Evolutionary conservation across 2,113 vertebrate species (phyloP), one percentile per base, ranked within the genome.

Genomic region (Ceyx melanurus): DNA sequence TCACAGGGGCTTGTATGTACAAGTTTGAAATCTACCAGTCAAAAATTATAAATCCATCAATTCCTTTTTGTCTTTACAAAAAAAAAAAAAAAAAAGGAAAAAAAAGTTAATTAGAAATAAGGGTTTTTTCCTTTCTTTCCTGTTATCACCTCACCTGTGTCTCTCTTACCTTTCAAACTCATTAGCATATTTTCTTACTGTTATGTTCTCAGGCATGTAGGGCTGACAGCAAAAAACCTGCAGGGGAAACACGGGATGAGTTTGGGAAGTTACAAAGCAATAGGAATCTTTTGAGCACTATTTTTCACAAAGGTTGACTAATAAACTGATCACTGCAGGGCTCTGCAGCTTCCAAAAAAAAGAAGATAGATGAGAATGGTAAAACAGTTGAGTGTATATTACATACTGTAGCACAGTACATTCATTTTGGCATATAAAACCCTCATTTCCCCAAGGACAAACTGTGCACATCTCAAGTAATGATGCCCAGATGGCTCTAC

Each of bases 361-460:
- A 26, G 82, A 64, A 42, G 33, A 71, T 3, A 86, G 46, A 83
- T 56, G 57, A 78, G 62, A 76, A 75, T 3, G 17, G 53, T 58
- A 62, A 66, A 93, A 35, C 26, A 82, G 43, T 29, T 82, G 45
- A 50, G 28, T 76, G 50, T 40, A 13, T 66, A 58, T 86, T 85
- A 89, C 62, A 87, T 93, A 89, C 42, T 56, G 78, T 48, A 84
- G 33, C 54, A 89, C 3, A 48, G 81, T 85, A 89, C 77, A 67
- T 92, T 94, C 94, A 70, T 91, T 95, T 92, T 62, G 54, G 54
- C 89, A 87, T 78, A 93, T 82, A 94, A 90, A 93, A 90, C 62
- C 56, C 66, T 89, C 62, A 79, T 93, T 95, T 92, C 86, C 78
- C 90, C 54, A 72, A 70, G 89, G 90, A 90, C 88, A 82, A 92